A percentile compares a stretch with the other conserved stretches of the same genome.
phyloP scores from a whole-genome alignment of 2,888 invertebrate genomes.

The Argyresthia goedartella region DNA sequence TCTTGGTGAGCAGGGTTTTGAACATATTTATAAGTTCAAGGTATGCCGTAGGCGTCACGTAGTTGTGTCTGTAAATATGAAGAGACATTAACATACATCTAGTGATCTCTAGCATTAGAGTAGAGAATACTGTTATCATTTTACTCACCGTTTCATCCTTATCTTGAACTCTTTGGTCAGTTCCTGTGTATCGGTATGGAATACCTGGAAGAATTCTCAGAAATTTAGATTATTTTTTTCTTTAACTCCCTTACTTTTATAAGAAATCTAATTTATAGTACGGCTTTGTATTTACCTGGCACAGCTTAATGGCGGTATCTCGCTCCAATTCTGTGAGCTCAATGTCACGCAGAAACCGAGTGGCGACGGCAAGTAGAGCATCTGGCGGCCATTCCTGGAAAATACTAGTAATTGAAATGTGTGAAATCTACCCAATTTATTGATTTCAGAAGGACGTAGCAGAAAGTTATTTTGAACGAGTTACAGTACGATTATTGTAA shows the following conservation, averaged over 20 bases:
- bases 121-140: background rate
- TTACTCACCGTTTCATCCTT: constrained; percentile 62
- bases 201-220: constrained; percentile 36
- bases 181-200: constrained; percentile 79
- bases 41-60: constrained; percentile 95
- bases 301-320: constrained; percentile 86
- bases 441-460: too few species aligned
- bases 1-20: constrained; percentile 80
- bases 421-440: too few species aligned
- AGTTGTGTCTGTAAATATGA: constrained; percentile 73
- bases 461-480: too few species aligned
- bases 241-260: too few species aligned
- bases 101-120: background rate
- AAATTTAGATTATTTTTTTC: too few species aligned
- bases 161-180: constrained; percentile 71
- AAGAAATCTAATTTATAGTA: too few species aligned
- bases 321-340: constrained; percentile 82
- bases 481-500: too few species aligned
- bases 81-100: background rate
- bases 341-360: constrained; percentile 83
- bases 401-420: background rate
- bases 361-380: constrained; percentile 90
- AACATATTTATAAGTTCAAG: constrained; percentile 93
- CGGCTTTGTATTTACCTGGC: constrained; percentile 64
- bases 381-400: constrained; percentile 92